Evolutionary conservation across 2,113 vertebrate genomes (phyloP), one percentile per base, ranked within the genome.

Genomic region (Oncorhynchus tshawytscha): DNA sequence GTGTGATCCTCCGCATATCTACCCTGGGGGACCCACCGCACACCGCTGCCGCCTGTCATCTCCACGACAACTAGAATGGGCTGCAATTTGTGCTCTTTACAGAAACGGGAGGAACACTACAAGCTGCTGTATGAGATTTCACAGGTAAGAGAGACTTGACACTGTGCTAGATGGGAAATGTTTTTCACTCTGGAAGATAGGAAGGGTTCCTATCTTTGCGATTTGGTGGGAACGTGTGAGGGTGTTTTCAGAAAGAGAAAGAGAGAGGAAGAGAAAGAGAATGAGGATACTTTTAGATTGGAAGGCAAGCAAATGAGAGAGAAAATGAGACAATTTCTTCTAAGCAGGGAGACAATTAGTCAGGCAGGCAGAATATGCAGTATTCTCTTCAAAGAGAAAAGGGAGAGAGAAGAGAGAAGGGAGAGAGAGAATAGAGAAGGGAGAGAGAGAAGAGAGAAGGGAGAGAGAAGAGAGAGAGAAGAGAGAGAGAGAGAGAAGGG

Each of bases 61-160:
- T 89, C 91, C 87, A 90, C 91, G 92, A 94, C 92, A 91, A 92
- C 92, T 95, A 96, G 94, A 92, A 99, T 99, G 97, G 97, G 97
- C 95, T 99, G 97, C 94, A 98, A 96, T 96, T 94, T 99, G 92
- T 99, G 97, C 94, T 95, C 96, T 93, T 95, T 99, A 91, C 97
- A 96, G 95, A 98, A 97, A 93, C 95, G 96, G 94, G 97, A 99
- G 91, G 97, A 98, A 85, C 96, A 97, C 94, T 99, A 99, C 94
- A 97, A 96, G 96, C 95, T 98, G 94, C 96, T 99, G 62, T 98
- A 99, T 87, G 97, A 99, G 96, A 96, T 98, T 88, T 96, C 96
- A 88, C 97, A 99, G 96, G 97, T 99, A 92, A 97, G 97, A 94
- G 12, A 3, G 31, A 31, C 18, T 54, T 5, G 51, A 4, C 51